Evolutionary conservation across 53 echinoderm and acorn worm genomes (phyloP), one percentile per base, ranked within the genome.

Genomic region (Henricia sp.): DNA sequence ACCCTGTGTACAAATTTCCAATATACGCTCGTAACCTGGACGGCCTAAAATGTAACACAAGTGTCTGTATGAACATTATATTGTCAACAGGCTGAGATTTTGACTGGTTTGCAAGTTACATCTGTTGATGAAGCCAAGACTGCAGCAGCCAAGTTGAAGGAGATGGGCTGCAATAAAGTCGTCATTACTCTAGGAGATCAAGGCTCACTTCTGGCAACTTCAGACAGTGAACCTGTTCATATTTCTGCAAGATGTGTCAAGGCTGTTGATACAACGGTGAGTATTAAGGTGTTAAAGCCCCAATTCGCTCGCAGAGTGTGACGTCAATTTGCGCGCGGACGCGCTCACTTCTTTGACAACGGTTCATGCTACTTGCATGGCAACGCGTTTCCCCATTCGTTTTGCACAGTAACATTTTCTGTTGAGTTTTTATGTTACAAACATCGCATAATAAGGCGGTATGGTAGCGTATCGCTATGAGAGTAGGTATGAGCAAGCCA

Each of bases 141-240:
- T 42, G 94, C 97, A 19, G 77, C 88, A 34, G 52, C 85, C 17
- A 83, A 55, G 43, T 82, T 97, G 21, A 64, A 92, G 66, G 88
- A 92, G 20, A 90, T 72, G 58, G 96, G 96, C 37, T 97, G 97
- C 66, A 84, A 85, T 52, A 92, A 86, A 20, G 97, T 90, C 39
- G 84, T 97, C 57, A 90, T 97, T 1, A 97, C 97, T 4, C 56
- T 97, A 19, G 97, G 97, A 50, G 85, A 85, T 69, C 80, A 94
- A 46, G 97, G 97, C 35, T 76, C 77, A 20, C 64, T 97, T 40
- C 44, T 89, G 28, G 86, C 83, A 20, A 77, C 85, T n/a, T 25
- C 68, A 42, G 88, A 92, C 19, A 76, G 84, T 28, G 87, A 43
- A 38, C 83, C 97, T n/a, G 84, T 88, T 13, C 97, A 97, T 50